Percentiles rank a stretch among this genome's conserved stretches.
Evolutionary conservation across 1,140 invertebrate species (phyloP).

Genomic region (Andrena cerasifolii): DNA sequence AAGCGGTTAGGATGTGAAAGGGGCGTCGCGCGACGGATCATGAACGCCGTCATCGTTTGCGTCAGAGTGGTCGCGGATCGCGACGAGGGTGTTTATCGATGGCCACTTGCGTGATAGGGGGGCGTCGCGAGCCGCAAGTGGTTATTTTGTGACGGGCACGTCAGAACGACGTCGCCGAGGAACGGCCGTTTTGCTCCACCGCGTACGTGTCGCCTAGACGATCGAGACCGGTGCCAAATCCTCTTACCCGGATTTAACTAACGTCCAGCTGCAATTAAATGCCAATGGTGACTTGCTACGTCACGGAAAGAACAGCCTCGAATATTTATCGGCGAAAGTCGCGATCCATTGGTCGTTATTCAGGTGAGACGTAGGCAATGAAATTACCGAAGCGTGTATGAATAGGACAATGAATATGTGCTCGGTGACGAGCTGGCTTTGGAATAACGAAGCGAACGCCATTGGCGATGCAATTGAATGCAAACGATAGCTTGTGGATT

Average conservation of each 20-base stretch:
- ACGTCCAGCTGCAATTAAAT: conserved; percentile 43
- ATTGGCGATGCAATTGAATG: no score
- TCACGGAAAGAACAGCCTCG: background rate
- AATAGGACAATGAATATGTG: no score
- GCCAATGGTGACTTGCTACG: conserved; percentile 21
- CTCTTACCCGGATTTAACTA: conserved; percentile 42
- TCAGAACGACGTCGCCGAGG: conserved; percentile 40
- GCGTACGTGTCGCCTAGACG: background rate
- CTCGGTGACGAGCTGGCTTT: no score
- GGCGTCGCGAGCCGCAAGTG: conserved; percentile 45
- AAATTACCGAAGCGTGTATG: no score
- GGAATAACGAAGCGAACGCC: no score
- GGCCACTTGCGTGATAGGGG: conserved; percentile 45
- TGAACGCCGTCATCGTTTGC: conserved; percentile 53
- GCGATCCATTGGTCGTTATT: no score
- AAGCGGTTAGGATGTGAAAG: background rate
- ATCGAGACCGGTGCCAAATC: conserved; percentile 27
- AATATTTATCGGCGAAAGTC: background rate
- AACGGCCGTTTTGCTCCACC: conserved; percentile 16
- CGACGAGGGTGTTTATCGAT: conserved; percentile 56
- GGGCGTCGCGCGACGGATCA: conserved; percentile 12
- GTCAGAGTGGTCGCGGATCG: conserved; percentile 35
- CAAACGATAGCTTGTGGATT: no score
- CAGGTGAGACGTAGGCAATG: no score
- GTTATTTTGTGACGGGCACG: conserved; percentile 65